phyloP scores from a whole-genome alignment of 2,888 invertebrate genomes.

The Orgyia antiqua region DNA sequence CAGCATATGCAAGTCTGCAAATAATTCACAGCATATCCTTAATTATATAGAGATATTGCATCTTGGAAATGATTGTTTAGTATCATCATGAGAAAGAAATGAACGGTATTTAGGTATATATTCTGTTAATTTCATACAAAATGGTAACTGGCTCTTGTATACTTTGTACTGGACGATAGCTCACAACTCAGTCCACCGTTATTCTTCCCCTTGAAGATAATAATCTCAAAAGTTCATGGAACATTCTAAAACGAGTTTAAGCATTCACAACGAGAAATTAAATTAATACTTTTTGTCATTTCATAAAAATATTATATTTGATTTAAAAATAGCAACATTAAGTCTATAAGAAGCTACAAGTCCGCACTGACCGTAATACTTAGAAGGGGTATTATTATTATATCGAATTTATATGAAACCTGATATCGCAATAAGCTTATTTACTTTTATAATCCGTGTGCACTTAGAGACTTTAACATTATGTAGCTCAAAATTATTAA shows the following conservation, averaged over 20 bases:
- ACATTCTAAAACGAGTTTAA: conserved; percentile 47
- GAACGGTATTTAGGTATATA: conserved; percentile 22
- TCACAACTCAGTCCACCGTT: conserved; percentile 37
- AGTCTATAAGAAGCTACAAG: conserved; percentile 44
- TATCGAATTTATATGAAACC: conserved; percentile 56
- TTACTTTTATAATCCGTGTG: conserved; percentile 64
- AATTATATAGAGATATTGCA: conserved; percentile 57
- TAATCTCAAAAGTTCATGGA: conserved; percentile 37
- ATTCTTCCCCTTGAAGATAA: conserved; percentile 49
- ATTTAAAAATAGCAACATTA: conserved; percentile 59
- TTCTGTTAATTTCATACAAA: conserved; percentile 35
- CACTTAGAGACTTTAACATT: conserved; percentile 66
- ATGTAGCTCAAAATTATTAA: conserved; percentile 69
- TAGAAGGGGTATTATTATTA: conserved; percentile 50
- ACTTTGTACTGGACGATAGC: conserved; percentile 60
- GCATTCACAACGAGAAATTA: conserved; percentile 51
- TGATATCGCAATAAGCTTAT: conserved; percentile 61
- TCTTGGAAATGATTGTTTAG: conserved; percentile 38
- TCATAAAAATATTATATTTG: conserved; percentile 63
- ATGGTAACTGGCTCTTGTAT: conserved; percentile 69
- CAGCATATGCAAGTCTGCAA: conserved; percentile 70
- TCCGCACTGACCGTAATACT: conserved; percentile 60
- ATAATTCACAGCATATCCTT: conserved; percentile 65
- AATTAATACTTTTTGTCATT: conserved; percentile 74
- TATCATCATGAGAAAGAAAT: conserved; percentile 50